Base-by-base conservation (phyloP, 2,888 invertebrate species). In the Willowsia nigromaculata region DNA sequence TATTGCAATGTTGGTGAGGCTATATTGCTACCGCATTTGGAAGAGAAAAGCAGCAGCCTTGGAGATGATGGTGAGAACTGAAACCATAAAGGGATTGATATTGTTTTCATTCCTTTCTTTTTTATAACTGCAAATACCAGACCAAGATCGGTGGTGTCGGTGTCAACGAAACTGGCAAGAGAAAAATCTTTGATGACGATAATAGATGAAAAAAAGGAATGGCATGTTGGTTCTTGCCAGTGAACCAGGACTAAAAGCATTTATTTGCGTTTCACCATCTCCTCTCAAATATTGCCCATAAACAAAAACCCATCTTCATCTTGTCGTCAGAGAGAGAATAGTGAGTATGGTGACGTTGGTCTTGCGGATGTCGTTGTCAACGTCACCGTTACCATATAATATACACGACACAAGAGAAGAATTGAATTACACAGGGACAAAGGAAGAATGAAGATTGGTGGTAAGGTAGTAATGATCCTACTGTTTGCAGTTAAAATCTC, bases 241-340 rank as follows among this genome's bases (percentile, higher is more conserved):
- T 33, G 56, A 80, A 56, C 37, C 56, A 59, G 6, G 37, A 80
- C 56, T 80, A 80, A 80, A 53, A 80, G 56, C 56, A 56, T 74
- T 74, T 74, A 50, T 74, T 74, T 74, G 50, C 74, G 43, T 47
- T 74, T 27, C 25, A 37, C 56, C 43, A 37, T 53, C 56, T n/a
- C n/a, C n/a, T n/a, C n/a, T n/a, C 22, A 11, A 11, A 59, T 68
- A 1, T 27, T 65, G 27, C 68, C 53, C 56, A 80, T 56, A 78
- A 78, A 80, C 37, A 56, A 59, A 30, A 40, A n/a, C n/a, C n/a
- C n/a, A n/a, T n/a, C n/a, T 18, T 74, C 7, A 9, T 27, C 27
- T 62, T 25, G 18, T 68, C 13, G 68, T n/a, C 0, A 11, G 27
- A 59, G 59, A 27, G 6, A 13, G 18, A 15, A 25, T 50, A 50